phyloP scores from a whole-genome alignment of 2,888 invertebrate genomes.

The Xanthorhoe spadicearia region DNA sequence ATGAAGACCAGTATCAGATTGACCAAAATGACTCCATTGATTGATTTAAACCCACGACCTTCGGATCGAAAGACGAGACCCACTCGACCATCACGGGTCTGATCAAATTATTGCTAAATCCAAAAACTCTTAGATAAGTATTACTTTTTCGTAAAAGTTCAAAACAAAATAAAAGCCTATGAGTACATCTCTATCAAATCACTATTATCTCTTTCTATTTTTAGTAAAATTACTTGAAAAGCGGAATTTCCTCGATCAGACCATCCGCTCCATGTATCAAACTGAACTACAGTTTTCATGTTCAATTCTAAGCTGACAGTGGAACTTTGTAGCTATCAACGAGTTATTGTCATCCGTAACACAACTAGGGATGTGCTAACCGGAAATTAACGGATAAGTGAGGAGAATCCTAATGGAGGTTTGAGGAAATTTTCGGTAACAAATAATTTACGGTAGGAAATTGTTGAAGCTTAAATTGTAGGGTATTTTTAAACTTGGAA shows the following conservation, averaged over 20 bases:
- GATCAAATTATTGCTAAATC: no score
- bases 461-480: constrained; percentile 14
- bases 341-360: constrained; percentile 38
- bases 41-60: no score
- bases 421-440: constrained; percentile 23
- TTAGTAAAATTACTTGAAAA: background rate
- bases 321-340: constrained; percentile 41
- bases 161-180: no score
- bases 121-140: no score
- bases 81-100: no score
- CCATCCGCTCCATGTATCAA: constrained; percentile 1
- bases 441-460: constrained; percentile 25
- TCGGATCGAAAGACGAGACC: no score
- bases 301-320: constrained; percentile 39
- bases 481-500: background rate
- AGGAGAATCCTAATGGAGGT: constrained; percentile 24
- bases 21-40: no score
- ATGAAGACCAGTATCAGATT: no score
- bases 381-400: constrained; percentile 36
- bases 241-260: constrained; percentile 15
- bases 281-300: constrained; percentile 35
- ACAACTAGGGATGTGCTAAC: constrained; percentile 27
- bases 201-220: no score
- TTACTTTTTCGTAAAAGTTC: no score
- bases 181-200: no score